Evolutionary conservation across 2,888 invertebrate genomes (phyloP), one percentile per base, ranked within the genome.

Genomic region (Eristalis pertinax): DNA sequence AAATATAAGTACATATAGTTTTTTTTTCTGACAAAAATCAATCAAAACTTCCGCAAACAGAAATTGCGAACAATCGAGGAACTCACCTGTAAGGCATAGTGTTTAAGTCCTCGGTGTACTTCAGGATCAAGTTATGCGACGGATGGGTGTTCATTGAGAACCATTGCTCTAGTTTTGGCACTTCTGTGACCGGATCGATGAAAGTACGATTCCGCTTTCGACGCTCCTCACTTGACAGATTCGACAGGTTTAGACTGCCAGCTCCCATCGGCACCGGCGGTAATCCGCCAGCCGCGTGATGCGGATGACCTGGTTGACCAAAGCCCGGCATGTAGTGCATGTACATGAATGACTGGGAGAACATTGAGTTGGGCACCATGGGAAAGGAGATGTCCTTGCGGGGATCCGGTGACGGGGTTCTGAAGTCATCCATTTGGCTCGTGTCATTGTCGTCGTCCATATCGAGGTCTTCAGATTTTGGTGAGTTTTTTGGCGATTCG

Each of bases 161-260:
- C 99, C 99, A 99, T 92, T 98, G 97, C 92, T 98, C 98, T 89
- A 98, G 94, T 88, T 97, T 95, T 24, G 98, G 98, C 78, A 99
- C 98, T 94, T 99, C 99, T 19, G 99, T 98, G 26, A 99, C 98
- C 0, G 99, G 99, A 94, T 99, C 99, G 91, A 99, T 99, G 94
- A 99, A 99, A 60, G 99, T 99, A 89, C 99, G 96, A 93, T 99
- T 99, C 62, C 99, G 95, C 93, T 99, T 98, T 89, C 98, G 95
- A 50, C 98, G 95, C 91, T 98, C 98, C 90, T 98, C 98, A n/a
- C 95, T 96, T 15, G 95, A 95, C 58, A 96, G 94, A 88, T 95
- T 95, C 38, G 94, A 94, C 88, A 96, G 93, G 90, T 96, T 96
- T 4, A 95, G 92, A 0, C 95, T 95, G 68, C 94, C 94, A 32